A percentile compares a stretch with the other conserved stretches of the same genome.
Conservation (phyloP, 2,113 vertebrate genomes). For the Phylloscopus trochilus region DNA sequence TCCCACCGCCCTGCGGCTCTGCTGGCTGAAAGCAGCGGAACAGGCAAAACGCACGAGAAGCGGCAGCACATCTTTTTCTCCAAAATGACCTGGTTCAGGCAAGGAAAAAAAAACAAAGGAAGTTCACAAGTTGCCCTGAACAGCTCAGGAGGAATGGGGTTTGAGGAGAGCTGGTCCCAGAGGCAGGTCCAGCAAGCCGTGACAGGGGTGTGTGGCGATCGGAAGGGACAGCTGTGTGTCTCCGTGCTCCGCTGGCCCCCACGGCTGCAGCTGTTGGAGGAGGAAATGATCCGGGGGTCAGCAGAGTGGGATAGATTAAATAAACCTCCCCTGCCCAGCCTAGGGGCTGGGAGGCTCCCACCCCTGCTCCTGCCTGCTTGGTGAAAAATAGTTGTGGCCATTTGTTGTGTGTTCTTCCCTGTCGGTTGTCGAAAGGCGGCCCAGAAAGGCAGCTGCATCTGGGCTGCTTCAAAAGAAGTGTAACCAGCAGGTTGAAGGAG, state of each 20-base stretch:
- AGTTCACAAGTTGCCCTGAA: background rate
- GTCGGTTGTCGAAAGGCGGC: fast-evolving
- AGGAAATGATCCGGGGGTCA: background rate
- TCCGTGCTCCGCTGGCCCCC: background rate
- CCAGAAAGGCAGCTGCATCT: background rate
- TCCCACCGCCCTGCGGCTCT: fast-evolving
- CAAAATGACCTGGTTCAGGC: background rate
- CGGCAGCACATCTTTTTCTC: fast-evolving
- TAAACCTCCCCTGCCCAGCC: background rate
- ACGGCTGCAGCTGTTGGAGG: constrained; percentile 6
- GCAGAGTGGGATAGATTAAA: background rate
- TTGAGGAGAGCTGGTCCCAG: background rate
- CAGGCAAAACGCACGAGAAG: background rate
- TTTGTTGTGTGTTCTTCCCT: background rate
- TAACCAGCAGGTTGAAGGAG: background rate
- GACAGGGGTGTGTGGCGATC: background rate
- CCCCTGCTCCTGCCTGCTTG: fast-evolving
- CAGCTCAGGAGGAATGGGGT: fast-evolving
- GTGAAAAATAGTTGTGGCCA: constrained; percentile 5
- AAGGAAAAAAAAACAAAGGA: background rate
- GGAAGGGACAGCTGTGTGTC: constrained; percentile 7
- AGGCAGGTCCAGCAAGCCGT: background rate
- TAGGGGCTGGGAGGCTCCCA: background rate
- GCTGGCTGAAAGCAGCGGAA: background rate
- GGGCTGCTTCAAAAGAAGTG: background rate